Evolutionary conservation across 1,140 invertebrate species (phyloP), one percentile per base, ranked within the genome.

Genomic region (Choristoneura fumiferana): DNA sequence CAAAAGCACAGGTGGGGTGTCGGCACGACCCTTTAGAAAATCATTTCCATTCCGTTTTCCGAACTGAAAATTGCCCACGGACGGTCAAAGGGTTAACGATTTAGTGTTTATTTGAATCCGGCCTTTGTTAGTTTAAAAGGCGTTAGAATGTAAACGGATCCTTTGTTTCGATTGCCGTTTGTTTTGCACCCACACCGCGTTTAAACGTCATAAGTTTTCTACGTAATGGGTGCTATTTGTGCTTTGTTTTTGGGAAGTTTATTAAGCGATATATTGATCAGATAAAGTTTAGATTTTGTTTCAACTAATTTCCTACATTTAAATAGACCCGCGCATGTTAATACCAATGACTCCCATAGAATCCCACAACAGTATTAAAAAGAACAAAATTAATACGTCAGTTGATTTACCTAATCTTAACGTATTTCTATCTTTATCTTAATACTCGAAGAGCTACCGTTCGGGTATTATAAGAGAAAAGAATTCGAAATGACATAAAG

Each of bases 71-170:
- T 87, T 81, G 77, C 81, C 80, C 76, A 73, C 76, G 62, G 75
- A 75, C 81, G 81, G 84, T 86, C 85, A 86, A 88, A 88, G 83
- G 83, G 81, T 84, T 81, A 84, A 78, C 84, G 71, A 83, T 85
- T 84, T 81, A 78, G 77, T 86, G 81, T 87, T 87, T 88, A 86
- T 88, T 85, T 82, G 77, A 81, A 86, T 84, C 78, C 76, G 68
- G 73, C 81, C 81, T 86, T 88, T 86, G 83, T 86, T 84, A 79
- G 78, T 80, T 79, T 83, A 84, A 85, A 83, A 84, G 83, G 83
- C 76, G 83, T 88, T 78, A 81, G 73, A 78, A 79, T 81, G 83
- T 86, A 80, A 84, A 77, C 72, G 69, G 75, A 81, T 76, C 83
- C 80, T 81, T 84, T 84, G 81, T 78, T 78, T 69, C 76, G 77